Evolutionary conservation across 1,140 invertebrate species (phyloP).

Genomic region (Carcinoscorpius rotundicauda): DNA sequence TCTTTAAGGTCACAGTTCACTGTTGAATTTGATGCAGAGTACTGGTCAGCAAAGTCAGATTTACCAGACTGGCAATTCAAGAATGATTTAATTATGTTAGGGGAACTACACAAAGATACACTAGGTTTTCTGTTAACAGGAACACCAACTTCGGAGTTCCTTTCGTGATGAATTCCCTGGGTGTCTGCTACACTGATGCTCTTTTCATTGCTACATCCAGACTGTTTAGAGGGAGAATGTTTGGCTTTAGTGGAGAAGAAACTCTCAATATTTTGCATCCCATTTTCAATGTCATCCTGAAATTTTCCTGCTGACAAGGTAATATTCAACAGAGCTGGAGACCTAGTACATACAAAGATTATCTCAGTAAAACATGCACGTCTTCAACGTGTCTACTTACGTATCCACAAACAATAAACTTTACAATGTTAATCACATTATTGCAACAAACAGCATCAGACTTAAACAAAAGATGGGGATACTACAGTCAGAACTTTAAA

Average conservation of each 20-base stretch:
- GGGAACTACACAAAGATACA: slow-evolving; percentile 33
- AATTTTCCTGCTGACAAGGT: slow-evolving; percentile 58
- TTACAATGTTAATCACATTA: too few species aligned
- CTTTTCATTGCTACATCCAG: not conserved
- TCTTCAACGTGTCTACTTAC: too few species aligned
- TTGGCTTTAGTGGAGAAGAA: slow-evolving; percentile 24
- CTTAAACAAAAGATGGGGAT: slow-evolving; percentile 53
- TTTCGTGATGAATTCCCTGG: slow-evolving; percentile 6
- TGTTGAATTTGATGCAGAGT: too few species aligned
- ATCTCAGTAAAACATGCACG: too few species aligned
- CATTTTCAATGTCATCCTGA: slow-evolving; percentile 43
- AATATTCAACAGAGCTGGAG: slow-evolving; percentile 12
- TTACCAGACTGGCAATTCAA: too few species aligned
- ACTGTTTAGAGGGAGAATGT: slow-evolving; percentile 4
- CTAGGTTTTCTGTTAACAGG: slow-evolving; percentile 2
- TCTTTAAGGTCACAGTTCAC: not conserved
- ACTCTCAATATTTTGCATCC: slow-evolving; percentile 26
- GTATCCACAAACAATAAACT: too few species aligned
- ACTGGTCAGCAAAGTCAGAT: too few species aligned
- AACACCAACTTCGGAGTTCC: slow-evolving; percentile 9
- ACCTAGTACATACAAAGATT: slow-evolving; percentile 3
- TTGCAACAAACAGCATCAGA: slow-evolving; percentile 28
- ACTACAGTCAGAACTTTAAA: slow-evolving; percentile 16
- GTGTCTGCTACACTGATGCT: slow-evolving; percentile 3
- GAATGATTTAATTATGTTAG: slow-evolving; percentile 18